A percentile compares a stretch with the other conserved stretches of the same genome.
phyloP scores from a whole-genome alignment of 2,888 invertebrate genomes.

The Neoscelio sp. region DNA sequence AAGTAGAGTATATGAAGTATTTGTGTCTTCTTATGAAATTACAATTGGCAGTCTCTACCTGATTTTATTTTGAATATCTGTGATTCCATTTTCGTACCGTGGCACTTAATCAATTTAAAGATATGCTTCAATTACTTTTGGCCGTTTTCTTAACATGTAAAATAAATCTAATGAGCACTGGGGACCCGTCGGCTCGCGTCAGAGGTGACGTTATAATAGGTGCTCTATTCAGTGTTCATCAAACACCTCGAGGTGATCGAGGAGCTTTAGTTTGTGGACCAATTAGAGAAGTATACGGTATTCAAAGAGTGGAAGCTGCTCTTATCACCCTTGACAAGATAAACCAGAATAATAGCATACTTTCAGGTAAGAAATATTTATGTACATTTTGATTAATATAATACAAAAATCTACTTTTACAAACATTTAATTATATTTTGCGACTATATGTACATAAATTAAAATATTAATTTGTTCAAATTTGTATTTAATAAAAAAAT shows the following conservation, averaged over 20 bases:
- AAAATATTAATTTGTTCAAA: too few relatives aligned
- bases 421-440: too few relatives aligned
- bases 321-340: slow-evolving; percentile 85
- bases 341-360: slow-evolving; percentile 82
- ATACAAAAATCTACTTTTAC: neutral
- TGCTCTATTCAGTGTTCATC: slow-evolving; percentile 76
- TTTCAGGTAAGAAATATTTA: slow-evolving; percentile 68
- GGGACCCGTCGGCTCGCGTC: slow-evolving; percentile 73
- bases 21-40: too few relatives aligned
- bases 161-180: slow-evolving; percentile 22
- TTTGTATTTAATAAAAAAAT: too few relatives aligned
- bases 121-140: slow-evolving; percentile 12
- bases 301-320: slow-evolving; percentile 77
- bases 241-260: slow-evolving; percentile 73
- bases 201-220: slow-evolving; percentile 76
- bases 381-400: slow-evolving; percentile 1
- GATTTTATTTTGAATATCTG: too few relatives aligned
- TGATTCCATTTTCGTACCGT: slow-evolving; percentile 17
- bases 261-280: slow-evolving; percentile 75
- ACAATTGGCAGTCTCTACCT: too few relatives aligned
- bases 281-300: slow-evolving; percentile 76
- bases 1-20: too few relatives aligned
- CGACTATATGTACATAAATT: too few relatives aligned
- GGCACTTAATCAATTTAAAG: slow-evolving; percentile 4
- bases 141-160: neutral